Percentiles rank a stretch among this genome's conserved stretches.
Evolutionary conservation across 1,140 invertebrate species (phyloP).

Genomic region (Stegodyphus dumicola): DNA sequence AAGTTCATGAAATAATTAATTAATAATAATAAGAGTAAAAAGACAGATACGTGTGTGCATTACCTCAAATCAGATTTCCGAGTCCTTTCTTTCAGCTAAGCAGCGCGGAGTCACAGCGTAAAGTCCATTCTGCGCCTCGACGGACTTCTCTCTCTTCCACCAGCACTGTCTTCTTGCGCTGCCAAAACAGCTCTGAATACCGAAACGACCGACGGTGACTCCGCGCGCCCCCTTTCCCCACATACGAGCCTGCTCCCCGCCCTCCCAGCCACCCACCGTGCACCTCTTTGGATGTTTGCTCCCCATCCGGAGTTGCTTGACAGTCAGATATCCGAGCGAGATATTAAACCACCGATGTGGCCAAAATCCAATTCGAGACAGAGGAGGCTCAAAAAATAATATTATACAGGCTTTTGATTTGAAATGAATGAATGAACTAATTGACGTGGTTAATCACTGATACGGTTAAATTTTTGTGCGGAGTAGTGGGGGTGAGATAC

Average conservation of each 20-base stretch:
- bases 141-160: neutral
- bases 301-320: neutral
- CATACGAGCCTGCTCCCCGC: neutral
- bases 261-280: neutral
- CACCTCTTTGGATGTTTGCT: conserved; percentile 2
- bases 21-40: too few relatives aligned
- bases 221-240: conserved; percentile 40
- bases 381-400: too few relatives aligned
- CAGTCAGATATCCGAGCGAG: neutral
- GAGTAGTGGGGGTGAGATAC: too few relatives aligned
- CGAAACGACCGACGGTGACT: conserved; percentile 26
- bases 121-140: neutral
- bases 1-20: too few relatives aligned
- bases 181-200: conserved; percentile 41
- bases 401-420: too few relatives aligned
- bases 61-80: neutral
- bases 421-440: too few relatives aligned
- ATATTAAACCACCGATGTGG: too few relatives aligned
- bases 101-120: conserved; percentile 1
- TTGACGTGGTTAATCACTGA: too few relatives aligned
- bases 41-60: too few relatives aligned
- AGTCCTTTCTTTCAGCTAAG: neutral
- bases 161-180: neutral
- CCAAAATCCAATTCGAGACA: too few relatives aligned
- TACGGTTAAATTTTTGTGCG: too few relatives aligned